Conservation (phyloP, 1,140 invertebrate species). For the Scaptodrosophila lebanonensis region DNA sequence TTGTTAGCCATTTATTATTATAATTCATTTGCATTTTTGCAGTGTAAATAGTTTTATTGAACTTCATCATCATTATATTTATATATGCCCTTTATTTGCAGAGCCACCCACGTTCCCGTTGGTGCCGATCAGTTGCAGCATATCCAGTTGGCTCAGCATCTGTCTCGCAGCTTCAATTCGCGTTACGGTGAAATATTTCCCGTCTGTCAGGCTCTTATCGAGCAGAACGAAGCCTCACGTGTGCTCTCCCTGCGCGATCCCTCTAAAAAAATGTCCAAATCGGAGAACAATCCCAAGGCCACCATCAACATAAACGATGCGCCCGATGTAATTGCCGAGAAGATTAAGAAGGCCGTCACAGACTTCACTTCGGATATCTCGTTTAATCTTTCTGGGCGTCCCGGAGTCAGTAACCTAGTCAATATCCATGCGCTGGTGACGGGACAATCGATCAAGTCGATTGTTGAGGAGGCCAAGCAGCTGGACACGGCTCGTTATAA, state of each 20-base stretch:
- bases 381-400: slow-evolving; percentile 86
- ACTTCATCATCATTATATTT: too few species aligned
- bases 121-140: slow-evolving; percentile 97
- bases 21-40: too few species aligned
- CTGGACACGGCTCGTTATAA: slow-evolving; percentile 91
- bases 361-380: slow-evolving; percentile 92
- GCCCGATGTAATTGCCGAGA: slow-evolving; percentile 86
- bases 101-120: slow-evolving; percentile 94
- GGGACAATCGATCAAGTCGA: slow-evolving; percentile 83
- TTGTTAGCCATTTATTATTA: too few species aligned
- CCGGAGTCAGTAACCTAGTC: slow-evolving; percentile 93
- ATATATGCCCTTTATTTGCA: slow-evolving; percentile 59
- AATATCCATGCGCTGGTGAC: slow-evolving; percentile 88
- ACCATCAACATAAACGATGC: slow-evolving; percentile 89
- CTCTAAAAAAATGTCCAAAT: slow-evolving; percentile 98
- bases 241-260: slow-evolving; percentile 91
- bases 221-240: slow-evolving; percentile 80
- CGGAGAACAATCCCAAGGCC: slow-evolving; percentile 86
- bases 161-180: slow-evolving; percentile 89
- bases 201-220: slow-evolving; percentile 82
- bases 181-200: slow-evolving; percentile 88
- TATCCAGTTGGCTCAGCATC: slow-evolving; percentile 90
- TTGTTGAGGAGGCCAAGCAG: slow-evolving; percentile 82
- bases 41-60: too few species aligned
- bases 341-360: slow-evolving; percentile 94